Evolutionary conservation across 2,797 vertebrate species (phyloP).

Genomic region (Cephalopachus bancanus): DNA sequence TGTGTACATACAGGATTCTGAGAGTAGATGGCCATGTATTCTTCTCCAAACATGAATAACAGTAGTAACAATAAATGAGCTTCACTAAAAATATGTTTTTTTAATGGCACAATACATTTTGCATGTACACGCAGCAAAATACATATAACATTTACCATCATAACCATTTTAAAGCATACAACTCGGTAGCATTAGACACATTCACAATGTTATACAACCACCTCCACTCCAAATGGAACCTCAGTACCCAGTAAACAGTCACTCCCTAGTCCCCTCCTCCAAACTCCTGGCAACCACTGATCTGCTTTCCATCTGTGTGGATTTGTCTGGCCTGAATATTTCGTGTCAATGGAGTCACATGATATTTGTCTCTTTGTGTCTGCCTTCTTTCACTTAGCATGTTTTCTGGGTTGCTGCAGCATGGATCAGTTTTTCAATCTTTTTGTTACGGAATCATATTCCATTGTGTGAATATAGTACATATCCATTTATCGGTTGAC

Average conservation of each 20-base stretch:
- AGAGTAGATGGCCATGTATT: too few species aligned
- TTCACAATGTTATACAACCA: background rate
- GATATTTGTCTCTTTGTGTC: too few species aligned
- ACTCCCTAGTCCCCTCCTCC: background rate
- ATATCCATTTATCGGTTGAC: background rate
- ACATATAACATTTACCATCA: background rate
- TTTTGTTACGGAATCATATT: background rate
- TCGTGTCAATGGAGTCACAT: background rate
- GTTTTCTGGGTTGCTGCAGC: background rate
- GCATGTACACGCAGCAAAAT: background rate
- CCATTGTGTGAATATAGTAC: background rate
- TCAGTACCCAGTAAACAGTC: accelerated
- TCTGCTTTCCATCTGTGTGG: background rate
- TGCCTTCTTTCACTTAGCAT: background rate
- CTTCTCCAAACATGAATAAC: background rate
- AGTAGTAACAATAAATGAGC: background rate
- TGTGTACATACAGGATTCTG: accelerated
- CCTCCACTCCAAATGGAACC: background rate
- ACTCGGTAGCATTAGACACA: background rate
- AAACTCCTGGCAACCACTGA: background rate
- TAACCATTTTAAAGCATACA: background rate
- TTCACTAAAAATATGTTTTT: background rate
- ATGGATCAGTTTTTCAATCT: background rate
- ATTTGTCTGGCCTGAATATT: background rate
- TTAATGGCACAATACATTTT: background rate